Conservation (phyloP, 2,888 invertebrate genomes). For the Meta bourneti region DNA sequence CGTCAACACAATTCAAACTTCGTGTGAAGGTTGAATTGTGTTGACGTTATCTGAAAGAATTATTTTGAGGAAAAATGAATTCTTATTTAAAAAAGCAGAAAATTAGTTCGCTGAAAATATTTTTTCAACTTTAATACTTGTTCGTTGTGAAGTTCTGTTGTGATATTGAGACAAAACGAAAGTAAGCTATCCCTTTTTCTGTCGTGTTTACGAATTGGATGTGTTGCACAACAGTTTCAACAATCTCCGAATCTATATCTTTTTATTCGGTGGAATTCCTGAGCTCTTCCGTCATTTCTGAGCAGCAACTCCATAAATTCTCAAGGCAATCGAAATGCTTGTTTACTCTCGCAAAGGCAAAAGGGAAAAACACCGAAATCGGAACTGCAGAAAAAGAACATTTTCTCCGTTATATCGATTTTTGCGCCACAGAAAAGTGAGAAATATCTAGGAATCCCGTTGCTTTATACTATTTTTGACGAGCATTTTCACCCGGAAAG, state of each 20-base stretch:
- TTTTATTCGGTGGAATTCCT: background rate
- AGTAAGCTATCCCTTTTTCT: no score
- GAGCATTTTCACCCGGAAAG: conserved; percentile 25
- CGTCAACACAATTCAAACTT: no score
- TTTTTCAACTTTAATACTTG: no score
- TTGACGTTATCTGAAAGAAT: no score
- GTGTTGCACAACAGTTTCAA: no score
- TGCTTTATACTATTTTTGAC: conserved; percentile 15
- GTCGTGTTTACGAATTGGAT: no score
- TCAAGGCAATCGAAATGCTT: background rate
- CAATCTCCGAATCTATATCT: background rate
- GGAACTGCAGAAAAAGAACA: background rate
- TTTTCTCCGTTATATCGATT: conserved; percentile 34
- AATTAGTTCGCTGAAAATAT: no score
- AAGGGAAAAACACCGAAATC: background rate
- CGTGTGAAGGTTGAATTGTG: no score
- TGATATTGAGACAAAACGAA: no score
- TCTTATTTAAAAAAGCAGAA: no score
- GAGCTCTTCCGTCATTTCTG: background rate
- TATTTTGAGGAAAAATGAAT: no score
- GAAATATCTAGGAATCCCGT: conserved; percentile 7
- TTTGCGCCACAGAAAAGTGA: conserved; percentile 13
- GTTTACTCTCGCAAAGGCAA: background rate
- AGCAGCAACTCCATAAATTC: conserved; percentile 26
- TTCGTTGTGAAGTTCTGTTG: no score